Percentiles rank a stretch among this genome's conserved stretches.
phyloP scores from a whole-genome alignment of 2,888 invertebrate species.

The Nudaria mundana region DNA sequence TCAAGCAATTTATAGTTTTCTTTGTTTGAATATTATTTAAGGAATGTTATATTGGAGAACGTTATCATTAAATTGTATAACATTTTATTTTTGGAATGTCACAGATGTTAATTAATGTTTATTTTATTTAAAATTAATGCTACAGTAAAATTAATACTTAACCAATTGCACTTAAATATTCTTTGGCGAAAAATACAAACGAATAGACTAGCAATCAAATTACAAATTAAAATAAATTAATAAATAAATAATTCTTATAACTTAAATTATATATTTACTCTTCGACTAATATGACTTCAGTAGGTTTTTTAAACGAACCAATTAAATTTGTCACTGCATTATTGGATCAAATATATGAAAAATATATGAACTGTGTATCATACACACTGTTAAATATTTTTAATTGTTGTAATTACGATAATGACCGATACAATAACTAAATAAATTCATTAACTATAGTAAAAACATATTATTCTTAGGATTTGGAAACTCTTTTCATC shows the following conservation, averaged over 20 bases:
- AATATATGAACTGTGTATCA: background rate
- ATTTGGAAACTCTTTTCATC: no score
- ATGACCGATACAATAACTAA: no score
- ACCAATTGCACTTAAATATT: constrained; percentile 40
- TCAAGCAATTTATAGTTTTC: background rate
- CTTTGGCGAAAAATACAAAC: constrained; percentile 40
- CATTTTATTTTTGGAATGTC: no score
- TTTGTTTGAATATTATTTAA: no score
- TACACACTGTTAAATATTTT: background rate
- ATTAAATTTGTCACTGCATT: constrained; percentile 11
- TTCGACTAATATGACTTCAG: constrained; percentile 12
- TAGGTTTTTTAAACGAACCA: constrained; percentile 10
- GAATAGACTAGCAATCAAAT: constrained; percentile 36
- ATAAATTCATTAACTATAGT: no score
- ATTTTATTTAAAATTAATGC: background rate
- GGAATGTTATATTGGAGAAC: no score
- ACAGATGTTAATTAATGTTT: no score
- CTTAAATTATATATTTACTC: constrained; percentile 27
- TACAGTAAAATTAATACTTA: constrained; percentile 8
- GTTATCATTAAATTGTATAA: no score
- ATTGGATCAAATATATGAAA: constrained; percentile 13
- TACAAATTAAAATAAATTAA: constrained; percentile 37
- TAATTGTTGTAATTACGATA: no score
- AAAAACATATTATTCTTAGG: no score
- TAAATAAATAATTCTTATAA: constrained; percentile 31